Evolutionary conservation across 2,888 invertebrate genomes (phyloP).

Genomic region (Drosophila monieri): DNA sequence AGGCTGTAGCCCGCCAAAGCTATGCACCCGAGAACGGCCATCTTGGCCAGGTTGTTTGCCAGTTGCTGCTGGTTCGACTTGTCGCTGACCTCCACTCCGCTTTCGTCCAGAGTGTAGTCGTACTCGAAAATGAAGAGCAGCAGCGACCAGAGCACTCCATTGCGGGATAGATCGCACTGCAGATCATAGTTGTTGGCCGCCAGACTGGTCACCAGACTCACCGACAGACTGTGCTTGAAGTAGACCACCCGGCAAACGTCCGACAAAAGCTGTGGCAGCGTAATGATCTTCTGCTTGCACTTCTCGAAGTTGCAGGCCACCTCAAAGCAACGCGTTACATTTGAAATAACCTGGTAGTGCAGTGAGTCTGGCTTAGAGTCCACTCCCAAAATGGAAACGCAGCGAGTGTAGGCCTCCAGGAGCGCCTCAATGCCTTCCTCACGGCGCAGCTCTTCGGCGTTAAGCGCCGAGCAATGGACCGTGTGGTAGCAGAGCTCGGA

Average conservation of each 20-base stretch:
- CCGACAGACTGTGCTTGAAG: conserved; percentile 95
- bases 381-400: conserved; percentile 94
- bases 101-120: conserved; percentile 98
- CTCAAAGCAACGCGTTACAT: conserved; percentile 96
- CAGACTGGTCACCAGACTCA: conserved; percentile 94
- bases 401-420: conserved; percentile 95
- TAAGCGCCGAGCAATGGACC: conserved; percentile 97
- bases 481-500: conserved; percentile 98
- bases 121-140: conserved; percentile 95
- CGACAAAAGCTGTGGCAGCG: conserved; percentile 93
- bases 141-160: conserved; percentile 96
- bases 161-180: conserved; percentile 92
- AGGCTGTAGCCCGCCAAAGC: conserved; percentile 89
- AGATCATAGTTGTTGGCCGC: conserved; percentile 92
- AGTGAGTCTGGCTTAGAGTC: conserved; percentile 91
- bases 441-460: conserved; percentile 97
- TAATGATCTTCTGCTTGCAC: conserved; percentile 94
- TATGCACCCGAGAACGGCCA: conserved; percentile 93
- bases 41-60: conserved; percentile 95
- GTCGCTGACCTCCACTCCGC: conserved; percentile 94
- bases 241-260: conserved; percentile 94
- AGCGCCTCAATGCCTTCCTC: conserved; percentile 95
- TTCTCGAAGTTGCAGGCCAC: conserved; percentile 97
- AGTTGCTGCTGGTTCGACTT: conserved; percentile 95
- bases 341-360: conserved; percentile 95